phyloP scores from a whole-genome alignment of 2,888 invertebrate genomes.

The Escarpia spicata region DNA sequence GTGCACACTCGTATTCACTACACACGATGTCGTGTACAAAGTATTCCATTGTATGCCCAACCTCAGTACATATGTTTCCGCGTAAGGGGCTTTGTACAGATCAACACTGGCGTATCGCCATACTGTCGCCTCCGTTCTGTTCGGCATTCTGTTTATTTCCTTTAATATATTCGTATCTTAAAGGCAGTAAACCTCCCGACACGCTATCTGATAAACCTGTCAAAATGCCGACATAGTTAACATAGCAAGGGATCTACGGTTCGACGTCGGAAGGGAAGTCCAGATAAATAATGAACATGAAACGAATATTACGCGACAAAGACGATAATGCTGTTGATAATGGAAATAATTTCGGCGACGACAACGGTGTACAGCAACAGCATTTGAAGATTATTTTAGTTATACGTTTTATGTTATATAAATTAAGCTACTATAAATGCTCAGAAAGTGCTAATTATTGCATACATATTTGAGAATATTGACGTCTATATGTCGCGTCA shows the following conservation, averaged over 20 bases:
- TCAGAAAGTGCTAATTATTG: not conserved
- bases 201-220: conserved; percentile 12
- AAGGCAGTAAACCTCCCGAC: conserved; percentile 10
- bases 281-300: not conserved
- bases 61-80: not conserved
- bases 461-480: not conserved
- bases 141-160: not conserved
- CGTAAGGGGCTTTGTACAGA: not conserved
- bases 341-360: not conserved
- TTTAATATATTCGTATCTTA: conserved; percentile 10
- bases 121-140: not conserved
- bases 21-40: too few species aligned
- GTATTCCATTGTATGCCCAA: not conserved
- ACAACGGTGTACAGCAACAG: not conserved
- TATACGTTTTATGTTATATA: not conserved
- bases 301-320: not conserved
- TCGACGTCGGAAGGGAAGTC: not conserved
- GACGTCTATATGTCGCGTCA: not conserved
- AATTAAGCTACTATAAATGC: not conserved
- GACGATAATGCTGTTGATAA: not conserved
- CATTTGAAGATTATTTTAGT: not conserved
- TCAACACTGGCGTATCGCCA: not conserved
- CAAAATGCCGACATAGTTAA: not conserved
- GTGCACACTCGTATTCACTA: too few species aligned
- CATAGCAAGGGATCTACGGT: not conserved